Evolutionary conservation across 2,113 vertebrate species (phyloP), one percentile per base, ranked within the genome.

Genomic region (Phalacrocorax pelagicus): DNA sequence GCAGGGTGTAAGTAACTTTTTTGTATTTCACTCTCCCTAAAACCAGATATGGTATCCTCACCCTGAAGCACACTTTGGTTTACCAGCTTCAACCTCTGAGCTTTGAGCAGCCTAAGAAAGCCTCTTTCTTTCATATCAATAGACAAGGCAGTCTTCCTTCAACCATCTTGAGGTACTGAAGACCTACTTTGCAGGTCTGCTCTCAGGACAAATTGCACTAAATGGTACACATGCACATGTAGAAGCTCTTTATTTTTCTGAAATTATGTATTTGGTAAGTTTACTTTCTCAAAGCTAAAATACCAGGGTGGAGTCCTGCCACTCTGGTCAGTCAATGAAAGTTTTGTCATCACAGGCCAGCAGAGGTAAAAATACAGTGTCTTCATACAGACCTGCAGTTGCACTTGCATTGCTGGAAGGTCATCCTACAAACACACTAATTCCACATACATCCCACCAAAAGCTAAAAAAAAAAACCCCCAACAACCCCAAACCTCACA

Each of bases 151-250:
- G 11, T 57, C 51, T 16, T 75, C 36, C 27, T 81, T 62, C 47
- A 52, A 38, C 5, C 6, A 26, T 3, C 74, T 54, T 34, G 32
- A 88, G 30, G 44, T 18, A 63, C 10, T 13, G 17, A 71, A 51
- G 30, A 67, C 16, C 8, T 59, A 38, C 13, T 59, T 19, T 34
- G 47, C 34, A 59, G 24, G 16, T 52, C 47, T 75, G 9, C 52
- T 87, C 32, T 62, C 0, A 0, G 19, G 58, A 91, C 27, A 80
- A 91, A 90, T 27, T 36, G 30, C 44, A 72, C 27, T 72, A 12
- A 65, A 44, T 34, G 22, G 10, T 13, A 30, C 1, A 4, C 1
- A 0, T 23, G 34, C 58, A 79, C 15, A 18, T 10, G 23, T 5
- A 2, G 26, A 78, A 95, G 18, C 13, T 75, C 20, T 61, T 57